Evolutionary conservation across 2,888 invertebrate species (phyloP).

Genomic region (Strigamia maritima): DNA sequence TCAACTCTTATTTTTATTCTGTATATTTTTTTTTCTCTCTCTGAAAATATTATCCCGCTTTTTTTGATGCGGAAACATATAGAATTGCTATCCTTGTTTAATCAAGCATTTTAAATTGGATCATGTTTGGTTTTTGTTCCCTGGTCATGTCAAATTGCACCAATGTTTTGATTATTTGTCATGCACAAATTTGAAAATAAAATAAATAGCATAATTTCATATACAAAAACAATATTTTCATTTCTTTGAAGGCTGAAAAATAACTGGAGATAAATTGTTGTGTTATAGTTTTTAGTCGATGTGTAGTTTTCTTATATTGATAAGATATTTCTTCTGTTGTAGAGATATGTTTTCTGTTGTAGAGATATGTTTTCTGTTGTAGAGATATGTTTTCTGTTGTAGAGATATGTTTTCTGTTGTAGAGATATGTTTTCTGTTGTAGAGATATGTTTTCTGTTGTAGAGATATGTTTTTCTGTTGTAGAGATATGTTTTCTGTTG

Average conservation of each 20-base stretch:
- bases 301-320: too few relatives aligned
- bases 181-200: background rate
- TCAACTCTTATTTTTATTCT: background rate
- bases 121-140: constrained; percentile 11
- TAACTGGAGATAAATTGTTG: background rate
- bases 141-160: background rate
- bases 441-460: too few relatives aligned
- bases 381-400: too few relatives aligned
- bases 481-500: too few relatives aligned
- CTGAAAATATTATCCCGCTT: background rate
- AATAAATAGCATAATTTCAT: background rate
- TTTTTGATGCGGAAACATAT: background rate
- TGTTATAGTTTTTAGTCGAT: too few relatives aligned
- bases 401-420: too few relatives aligned
- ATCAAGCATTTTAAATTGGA: constrained; percentile 27
- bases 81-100: background rate
- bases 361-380: too few relatives aligned
- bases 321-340: too few relatives aligned
- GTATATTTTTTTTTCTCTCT: background rate
- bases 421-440: too few relatives aligned
- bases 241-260: background rate
- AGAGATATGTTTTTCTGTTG: too few relatives aligned
- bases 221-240: background rate
- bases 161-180: constrained; percentile 7
- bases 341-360: too few relatives aligned